A percentile compares a stretch with the other conserved stretches of the same genome.
Evolutionary conservation across 2,797 vertebrate genomes (phyloP).

Genomic region (Xenopus petersii): DNA sequence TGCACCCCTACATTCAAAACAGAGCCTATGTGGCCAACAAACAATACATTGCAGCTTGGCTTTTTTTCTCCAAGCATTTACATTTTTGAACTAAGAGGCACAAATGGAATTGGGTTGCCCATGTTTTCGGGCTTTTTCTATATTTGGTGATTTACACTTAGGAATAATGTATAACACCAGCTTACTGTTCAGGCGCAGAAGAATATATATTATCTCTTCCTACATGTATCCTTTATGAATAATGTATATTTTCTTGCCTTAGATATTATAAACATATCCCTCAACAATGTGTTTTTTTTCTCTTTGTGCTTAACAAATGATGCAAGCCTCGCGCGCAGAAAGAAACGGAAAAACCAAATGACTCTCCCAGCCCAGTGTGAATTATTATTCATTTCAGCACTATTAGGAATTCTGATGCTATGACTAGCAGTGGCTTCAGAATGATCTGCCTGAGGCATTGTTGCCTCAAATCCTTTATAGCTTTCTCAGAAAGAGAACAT

Average conservation of each 20-base stretch:
- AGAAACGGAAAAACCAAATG: background rate
- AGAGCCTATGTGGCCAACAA: no score
- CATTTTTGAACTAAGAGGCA: no score
- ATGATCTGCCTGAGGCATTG: conserved; percentile 23
- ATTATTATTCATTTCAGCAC: conserved; percentile 15
- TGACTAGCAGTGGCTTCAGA: conserved; percentile 11
- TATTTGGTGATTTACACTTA: no score
- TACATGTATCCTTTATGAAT: no score
- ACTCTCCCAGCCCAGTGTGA: background rate
- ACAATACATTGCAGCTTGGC: no score
- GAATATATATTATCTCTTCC: no score
- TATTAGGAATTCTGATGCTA: conserved; percentile 20
- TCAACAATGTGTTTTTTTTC: background rate
- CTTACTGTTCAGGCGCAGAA: no score
- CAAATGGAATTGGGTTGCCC: no score
- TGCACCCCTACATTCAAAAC: no score
- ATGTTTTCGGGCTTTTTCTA: no score
- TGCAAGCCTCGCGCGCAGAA: background rate
- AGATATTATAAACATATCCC: background rate
- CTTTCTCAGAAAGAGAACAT: conserved; percentile 17
- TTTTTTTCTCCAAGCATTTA: no score
- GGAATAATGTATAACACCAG: no score
- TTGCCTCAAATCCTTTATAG: conserved; percentile 30
- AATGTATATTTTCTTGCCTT: background rate
- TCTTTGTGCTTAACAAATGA: background rate